phyloP scores from a whole-genome alignment of 2,888 invertebrate genomes.

The Romanomermis culicivorax region DNA sequence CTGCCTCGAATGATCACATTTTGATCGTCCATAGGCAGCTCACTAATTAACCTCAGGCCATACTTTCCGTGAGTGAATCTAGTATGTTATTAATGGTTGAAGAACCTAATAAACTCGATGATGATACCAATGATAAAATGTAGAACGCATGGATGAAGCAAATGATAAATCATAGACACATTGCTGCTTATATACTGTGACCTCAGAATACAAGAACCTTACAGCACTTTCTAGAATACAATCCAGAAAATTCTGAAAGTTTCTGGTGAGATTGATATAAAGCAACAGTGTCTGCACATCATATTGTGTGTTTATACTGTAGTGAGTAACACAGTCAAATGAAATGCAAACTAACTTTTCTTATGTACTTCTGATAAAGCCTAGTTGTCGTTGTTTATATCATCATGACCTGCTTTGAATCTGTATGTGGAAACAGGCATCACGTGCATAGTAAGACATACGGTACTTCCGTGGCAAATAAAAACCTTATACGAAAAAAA shows the following conservation, averaged over 20 bases:
- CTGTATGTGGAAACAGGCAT: too few species aligned
- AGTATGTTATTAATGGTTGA: too few species aligned
- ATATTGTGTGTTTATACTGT: too few species aligned
- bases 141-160: background rate
- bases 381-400: too few species aligned
- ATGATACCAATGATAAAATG: background rate
- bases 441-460: too few species aligned
- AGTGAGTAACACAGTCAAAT: too few species aligned
- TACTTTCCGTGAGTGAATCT: background rate
- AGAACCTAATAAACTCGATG: too few species aligned
- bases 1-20: background rate
- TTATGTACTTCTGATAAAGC: too few species aligned
- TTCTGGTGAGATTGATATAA: background rate
- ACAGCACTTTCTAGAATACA: background rate
- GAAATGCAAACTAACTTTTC: too few species aligned
- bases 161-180: background rate
- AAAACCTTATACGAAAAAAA: too few species aligned
- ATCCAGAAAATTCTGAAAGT: background rate
- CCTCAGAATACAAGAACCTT: background rate
- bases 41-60: background rate
- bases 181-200: background rate
- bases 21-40: background rate
- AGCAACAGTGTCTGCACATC: background rate
- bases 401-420: too few species aligned
- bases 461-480: too few species aligned